Base-by-base conservation (phyloP, 2,888 invertebrate species). In the Xylocampa areola region DNA sequence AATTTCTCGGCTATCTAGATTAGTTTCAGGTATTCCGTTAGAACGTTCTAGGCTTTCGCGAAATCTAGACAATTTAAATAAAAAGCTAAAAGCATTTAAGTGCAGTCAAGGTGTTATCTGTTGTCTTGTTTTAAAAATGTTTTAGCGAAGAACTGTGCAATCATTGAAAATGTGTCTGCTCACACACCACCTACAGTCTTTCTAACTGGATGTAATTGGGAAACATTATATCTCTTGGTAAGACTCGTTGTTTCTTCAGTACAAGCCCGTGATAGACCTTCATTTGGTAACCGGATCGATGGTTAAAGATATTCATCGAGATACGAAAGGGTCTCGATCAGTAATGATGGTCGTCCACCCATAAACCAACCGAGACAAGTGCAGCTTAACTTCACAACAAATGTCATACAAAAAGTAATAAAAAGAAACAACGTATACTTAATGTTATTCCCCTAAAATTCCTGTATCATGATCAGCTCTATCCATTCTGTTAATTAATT, bases 401-500 rank as follows among this genome's bases (percentile, higher is more conserved):
- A 33, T 8, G 7, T 14, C 14, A 5, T n/a, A 7, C 2, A 16
- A 33, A 33, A 25, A 25, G 2, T 6, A 4, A 21, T 4, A 25
- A 25, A 25, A 30, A n/a, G 5, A 1, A 6, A 4, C 30, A 13
- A 14, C 32, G 13, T 4, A 21, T 21, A n/a, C n/a, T n/a, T n/a
- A 21, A 13, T 30, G 17, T 41, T 19, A 13, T 8, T 35, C 33
- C 33, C 40, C 16, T 16, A 5, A 17, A 63, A 73, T 52, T 49
- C 17, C 52, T 33, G 41, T 45, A 35, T 48, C 59, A 60, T 36
- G 33, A 50, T 35, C 40, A 39, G 52, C 25, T 40, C 27, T 10
- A 48, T 29, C 19, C 30, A 8, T 30, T 37, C 44, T 50, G 67
- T 58, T 69, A 69, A 73, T 69, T 75, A 75, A 72, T 69, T 66